Evolutionary conservation across 2,113 vertebrate species (phyloP).

Genomic region (Azemiops feae): DNA sequence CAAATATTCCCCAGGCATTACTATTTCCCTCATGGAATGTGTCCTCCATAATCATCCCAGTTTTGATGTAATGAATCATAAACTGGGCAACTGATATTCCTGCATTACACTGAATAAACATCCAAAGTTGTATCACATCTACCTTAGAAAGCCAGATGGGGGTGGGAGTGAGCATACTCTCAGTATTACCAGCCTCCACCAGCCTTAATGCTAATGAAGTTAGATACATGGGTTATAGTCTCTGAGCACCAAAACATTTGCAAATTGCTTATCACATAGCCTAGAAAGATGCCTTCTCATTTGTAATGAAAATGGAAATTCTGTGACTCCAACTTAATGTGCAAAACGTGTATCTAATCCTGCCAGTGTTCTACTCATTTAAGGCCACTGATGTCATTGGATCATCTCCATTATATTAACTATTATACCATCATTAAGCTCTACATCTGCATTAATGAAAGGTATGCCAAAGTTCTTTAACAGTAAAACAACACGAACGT

Average conservation of each 20-base stretch:
- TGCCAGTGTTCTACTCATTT: neutral
- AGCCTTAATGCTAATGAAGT: neutral
- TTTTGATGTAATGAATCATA: neutral
- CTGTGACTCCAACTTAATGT: neutral
- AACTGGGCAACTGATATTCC: neutral
- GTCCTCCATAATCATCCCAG: neutral
- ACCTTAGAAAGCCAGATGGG: neutral
- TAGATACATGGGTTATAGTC: no score
- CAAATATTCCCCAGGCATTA: neutral
- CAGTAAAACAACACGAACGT: neutral
- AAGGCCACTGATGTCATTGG: neutral
- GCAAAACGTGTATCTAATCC: neutral
- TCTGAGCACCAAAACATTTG: neutral
- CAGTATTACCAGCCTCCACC: neutral
- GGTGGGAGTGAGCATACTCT: neutral
- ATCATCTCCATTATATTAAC: neutral
- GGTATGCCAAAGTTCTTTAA: neutral
- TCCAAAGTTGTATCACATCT: neutral
- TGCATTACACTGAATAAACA: neutral
- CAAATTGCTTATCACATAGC: neutral
- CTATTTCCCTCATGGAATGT: neutral
- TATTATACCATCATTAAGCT: neutral
- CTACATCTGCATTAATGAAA: neutral
- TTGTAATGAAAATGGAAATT: neutral
- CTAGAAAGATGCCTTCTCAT: no score